Conservation (phyloP, 2,888 invertebrate genomes). For the Periphyllus acericola region DNA sequence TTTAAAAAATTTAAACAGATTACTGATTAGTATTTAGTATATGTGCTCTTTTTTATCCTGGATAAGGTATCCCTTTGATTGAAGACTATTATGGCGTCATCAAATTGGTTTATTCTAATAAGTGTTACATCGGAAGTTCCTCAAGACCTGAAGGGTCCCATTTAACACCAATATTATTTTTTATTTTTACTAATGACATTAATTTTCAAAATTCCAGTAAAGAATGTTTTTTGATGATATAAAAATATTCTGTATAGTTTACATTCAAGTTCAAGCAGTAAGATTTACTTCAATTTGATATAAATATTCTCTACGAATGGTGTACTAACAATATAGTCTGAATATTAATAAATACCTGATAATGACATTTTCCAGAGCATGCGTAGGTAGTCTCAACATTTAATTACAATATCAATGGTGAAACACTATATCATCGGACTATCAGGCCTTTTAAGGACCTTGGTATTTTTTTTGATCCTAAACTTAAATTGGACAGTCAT, state of each 20-base stretch:
- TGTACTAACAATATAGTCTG: no score
- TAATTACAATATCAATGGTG: no score
- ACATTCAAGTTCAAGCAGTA: neutral
- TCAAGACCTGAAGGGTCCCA: constrained; percentile 26
- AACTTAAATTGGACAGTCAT: no score
- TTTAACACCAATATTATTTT: constrained; percentile 28
- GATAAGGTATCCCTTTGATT: constrained; percentile 10
- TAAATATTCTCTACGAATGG: no score
- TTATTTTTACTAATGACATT: constrained; percentile 30
- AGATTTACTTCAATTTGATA: no score
- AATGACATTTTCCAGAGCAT: no score
- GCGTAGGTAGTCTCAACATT: no score
- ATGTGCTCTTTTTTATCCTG: neutral
- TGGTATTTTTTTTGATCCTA: no score
- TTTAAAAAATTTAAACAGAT: constrained; percentile 5
- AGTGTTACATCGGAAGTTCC: constrained; percentile 27
- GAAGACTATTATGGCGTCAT: neutral
- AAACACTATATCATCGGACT: no score
- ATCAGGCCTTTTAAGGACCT: no score
- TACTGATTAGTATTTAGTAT: no score
- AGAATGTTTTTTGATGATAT: constrained; percentile 22
- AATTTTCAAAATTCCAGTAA: constrained; percentile 5
- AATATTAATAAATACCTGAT: no score
- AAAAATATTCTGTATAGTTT: neutral
- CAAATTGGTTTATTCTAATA: constrained; percentile 16